These are phyloP conservation scores for Ophion slaviceki DNA, from an alignment of 2,888 invertebrate genomes.

Conservation along the genomic window DNA sequence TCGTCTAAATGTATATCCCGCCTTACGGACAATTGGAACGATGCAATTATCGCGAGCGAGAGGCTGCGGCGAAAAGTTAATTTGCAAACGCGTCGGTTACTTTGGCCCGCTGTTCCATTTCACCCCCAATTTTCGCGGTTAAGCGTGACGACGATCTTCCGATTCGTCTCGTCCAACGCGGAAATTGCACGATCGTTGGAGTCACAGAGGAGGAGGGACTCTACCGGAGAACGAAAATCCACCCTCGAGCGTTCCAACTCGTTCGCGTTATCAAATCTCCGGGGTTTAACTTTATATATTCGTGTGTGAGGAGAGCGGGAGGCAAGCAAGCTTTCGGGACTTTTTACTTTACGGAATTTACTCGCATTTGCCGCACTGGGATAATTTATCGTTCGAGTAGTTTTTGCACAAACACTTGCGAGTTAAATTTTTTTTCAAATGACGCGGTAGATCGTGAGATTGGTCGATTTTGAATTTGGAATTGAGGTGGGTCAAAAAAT, in stretches of 20 bases:
- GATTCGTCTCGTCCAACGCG: constrained; percentile 67
- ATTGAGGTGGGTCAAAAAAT: too few relatives aligned
- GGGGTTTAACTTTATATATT: constrained; percentile 48
- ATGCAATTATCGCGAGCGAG: too few relatives aligned
- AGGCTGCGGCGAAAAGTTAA: background rate
- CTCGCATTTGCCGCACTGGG: too few relatives aligned
- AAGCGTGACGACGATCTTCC: constrained; percentile 2
- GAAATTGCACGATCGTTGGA: constrained; percentile 80
- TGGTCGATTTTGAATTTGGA: too few relatives aligned
- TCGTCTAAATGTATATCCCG: too few relatives aligned
- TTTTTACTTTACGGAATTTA: too few relatives aligned
- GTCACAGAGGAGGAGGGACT: background rate
- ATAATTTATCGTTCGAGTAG: too few relatives aligned
- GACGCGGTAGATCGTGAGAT: too few relatives aligned
- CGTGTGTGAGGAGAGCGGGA: background rate
- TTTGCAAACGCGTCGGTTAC: background rate
- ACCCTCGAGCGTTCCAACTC: constrained; percentile 80
- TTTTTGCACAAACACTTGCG: too few relatives aligned
- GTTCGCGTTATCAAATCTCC: constrained; percentile 83
- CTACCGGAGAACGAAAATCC: constrained; percentile 23
- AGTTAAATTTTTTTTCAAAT: too few relatives aligned
- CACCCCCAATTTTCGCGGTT: constrained; percentile 25
- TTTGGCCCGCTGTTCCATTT: background rate
- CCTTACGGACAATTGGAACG: too few relatives aligned
- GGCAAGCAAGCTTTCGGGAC: too few relatives aligned